phyloP scores from a whole-genome alignment of 2,888 invertebrate genomes.

The Machimus atricapillus region DNA sequence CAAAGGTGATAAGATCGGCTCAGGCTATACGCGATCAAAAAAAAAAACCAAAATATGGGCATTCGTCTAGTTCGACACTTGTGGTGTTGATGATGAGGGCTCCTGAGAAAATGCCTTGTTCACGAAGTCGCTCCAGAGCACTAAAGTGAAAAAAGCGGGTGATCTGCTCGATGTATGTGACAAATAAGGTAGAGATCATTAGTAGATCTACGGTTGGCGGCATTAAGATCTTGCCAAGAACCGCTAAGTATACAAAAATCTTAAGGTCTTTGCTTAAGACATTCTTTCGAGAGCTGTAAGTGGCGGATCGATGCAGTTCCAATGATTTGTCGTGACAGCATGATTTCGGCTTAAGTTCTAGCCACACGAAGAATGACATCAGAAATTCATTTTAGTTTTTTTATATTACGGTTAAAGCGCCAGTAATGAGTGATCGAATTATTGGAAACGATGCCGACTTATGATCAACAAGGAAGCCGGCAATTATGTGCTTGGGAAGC shows the following conservation, averaged over 20 bases:
- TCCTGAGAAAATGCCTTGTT: neutral
- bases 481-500: neutral
- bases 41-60: neutral
- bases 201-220: neutral
- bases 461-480: neutral
- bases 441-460: neutral
- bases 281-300: neutral
- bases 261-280: neutral
- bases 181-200: neutral
- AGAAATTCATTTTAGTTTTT: neutral
- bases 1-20: neutral
- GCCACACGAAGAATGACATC: neutral
- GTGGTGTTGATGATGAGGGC: neutral
- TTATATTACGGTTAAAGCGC: neutral
- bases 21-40: neutral
- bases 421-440: neutral
- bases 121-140: neutral
- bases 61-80: constrained; percentile 2
- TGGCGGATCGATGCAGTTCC: neutral
- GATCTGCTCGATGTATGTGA: neutral
- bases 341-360: neutral
- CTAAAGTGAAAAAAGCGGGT: neutral
- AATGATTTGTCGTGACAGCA: constrained; percentile 9
- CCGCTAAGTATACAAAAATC: constrained; percentile 4
- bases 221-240: neutral